Conservation (phyloP, 2,797 vertebrate genomes). For the Tiaroga cobitis region DNA sequence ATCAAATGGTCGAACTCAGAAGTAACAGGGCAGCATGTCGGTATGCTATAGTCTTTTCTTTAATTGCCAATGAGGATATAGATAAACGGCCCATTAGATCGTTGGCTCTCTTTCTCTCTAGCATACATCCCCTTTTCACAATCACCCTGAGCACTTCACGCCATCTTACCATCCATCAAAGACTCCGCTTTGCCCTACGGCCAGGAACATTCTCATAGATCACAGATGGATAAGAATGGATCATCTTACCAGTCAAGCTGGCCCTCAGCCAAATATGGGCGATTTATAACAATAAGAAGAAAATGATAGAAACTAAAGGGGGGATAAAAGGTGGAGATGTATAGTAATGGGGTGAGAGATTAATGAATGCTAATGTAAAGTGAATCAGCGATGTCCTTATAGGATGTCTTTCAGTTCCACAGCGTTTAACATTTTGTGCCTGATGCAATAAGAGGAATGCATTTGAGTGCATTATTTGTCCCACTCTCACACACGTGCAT, state of each 20-base stretch:
- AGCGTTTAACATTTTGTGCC: slow-evolving; percentile 1
- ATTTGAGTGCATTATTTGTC: slow-evolving; percentile 11
- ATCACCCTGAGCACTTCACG: slow-evolving; percentile 50
- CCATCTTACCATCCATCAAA: slow-evolving; percentile 64
- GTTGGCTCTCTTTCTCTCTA: slow-evolving; percentile 43
- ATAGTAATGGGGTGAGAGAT: neutral
- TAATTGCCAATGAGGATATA: slow-evolving; percentile 22
- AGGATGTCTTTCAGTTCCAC: slow-evolving; percentile 11
- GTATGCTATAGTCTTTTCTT: slow-evolving; percentile 19
- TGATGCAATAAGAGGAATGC: slow-evolving; percentile 25
- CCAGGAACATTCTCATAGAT: slow-evolving; percentile 68
- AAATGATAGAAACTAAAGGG: slow-evolving; percentile 54
- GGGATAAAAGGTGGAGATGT: slow-evolving; percentile 12
- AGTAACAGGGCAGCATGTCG: slow-evolving; percentile 14
- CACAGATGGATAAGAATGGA: slow-evolving; percentile 67
- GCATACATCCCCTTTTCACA: slow-evolving; percentile 57
- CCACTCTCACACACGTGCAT: slow-evolving; percentile 18
- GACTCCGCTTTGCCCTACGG: slow-evolving; percentile 66
- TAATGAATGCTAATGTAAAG: slow-evolving; percentile 37
- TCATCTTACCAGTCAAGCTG: slow-evolving; percentile 72
- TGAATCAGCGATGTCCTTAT: slow-evolving; percentile 1
- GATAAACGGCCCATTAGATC: slow-evolving; percentile 23
- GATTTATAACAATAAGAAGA: slow-evolving; percentile 65
- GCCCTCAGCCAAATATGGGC: slow-evolving; percentile 62
- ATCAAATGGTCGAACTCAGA: slow-evolving; percentile 24